Conservation (phyloP, 1,140 invertebrate genomes). For the Philaenus spumarius region DNA sequence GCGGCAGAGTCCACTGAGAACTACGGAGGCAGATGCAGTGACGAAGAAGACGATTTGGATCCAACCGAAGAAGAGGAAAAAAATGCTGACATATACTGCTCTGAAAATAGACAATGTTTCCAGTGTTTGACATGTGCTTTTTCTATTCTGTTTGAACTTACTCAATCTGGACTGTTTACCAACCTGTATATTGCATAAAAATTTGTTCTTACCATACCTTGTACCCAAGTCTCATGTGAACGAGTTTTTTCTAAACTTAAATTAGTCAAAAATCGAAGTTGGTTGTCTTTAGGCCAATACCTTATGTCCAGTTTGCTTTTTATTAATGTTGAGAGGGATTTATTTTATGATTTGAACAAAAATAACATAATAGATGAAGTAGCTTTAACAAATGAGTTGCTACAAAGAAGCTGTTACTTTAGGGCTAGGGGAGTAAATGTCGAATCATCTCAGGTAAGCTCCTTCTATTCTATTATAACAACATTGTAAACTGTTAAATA, state of each 20-base stretch:
- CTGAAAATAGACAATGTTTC: conserved; percentile 17
- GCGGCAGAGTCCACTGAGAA: background rate
- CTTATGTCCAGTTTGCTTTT: conserved; percentile 17
- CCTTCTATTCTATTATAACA: background rate
- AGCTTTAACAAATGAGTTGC: conserved; percentile 13
- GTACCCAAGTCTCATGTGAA: conserved; percentile 10
- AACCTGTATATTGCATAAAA: conserved; percentile 22
- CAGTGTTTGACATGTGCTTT: conserved; percentile 18
- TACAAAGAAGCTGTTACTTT: conserved; percentile 14
- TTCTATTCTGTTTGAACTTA: conserved; percentile 17
- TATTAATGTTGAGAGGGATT: conserved; percentile 22
- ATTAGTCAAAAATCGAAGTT: conserved; percentile 2
- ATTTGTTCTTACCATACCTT: conserved; percentile 1
- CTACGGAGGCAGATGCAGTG: background rate
- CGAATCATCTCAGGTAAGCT: background rate
- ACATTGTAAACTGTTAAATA: conserved; percentile 1
- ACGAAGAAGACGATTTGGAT: background rate
- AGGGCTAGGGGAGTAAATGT: background rate
- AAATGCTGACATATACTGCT: conserved; percentile 1
- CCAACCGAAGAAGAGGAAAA: background rate
- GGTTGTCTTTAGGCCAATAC: conserved; percentile 17
- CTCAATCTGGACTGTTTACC: conserved; percentile 16
- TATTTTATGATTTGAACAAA: conserved; percentile 18
- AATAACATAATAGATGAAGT: conserved; percentile 18
- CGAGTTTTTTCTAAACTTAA: conserved; percentile 11